A percentile compares a stretch with the other conserved stretches of the same genome.
Evolutionary conservation across 1,140 invertebrate species (phyloP).

Genomic region (Chelonus insularis): DNA sequence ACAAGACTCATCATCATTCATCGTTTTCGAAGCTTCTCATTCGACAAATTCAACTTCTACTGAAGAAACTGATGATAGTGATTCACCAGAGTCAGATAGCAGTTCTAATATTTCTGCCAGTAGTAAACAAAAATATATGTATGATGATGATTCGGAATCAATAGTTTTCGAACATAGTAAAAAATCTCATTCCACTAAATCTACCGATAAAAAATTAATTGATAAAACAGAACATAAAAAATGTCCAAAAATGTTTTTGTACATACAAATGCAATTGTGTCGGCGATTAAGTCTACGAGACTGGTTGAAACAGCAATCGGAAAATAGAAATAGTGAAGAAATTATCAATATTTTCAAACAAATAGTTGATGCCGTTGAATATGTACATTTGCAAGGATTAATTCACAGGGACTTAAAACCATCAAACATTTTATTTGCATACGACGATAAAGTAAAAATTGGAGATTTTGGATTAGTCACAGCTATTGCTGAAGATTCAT

Average conservation of each 20-base stretch:
- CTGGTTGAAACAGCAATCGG: constrained; percentile 72
- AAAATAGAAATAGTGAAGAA: constrained; percentile 53
- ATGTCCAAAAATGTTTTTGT: constrained; percentile 73
- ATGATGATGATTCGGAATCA: constrained; percentile 22
- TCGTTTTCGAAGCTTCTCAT: constrained; percentile 47
- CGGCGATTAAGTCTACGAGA: constrained; percentile 85
- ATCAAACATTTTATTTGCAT: constrained; percentile 94
- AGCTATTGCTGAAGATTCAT: constrained; percentile 70
- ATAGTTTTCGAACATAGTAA: constrained; percentile 37
- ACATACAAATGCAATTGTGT: constrained; percentile 98
- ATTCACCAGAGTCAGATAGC: constrained; percentile 5
- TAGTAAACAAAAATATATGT: constrained; percentile 11
- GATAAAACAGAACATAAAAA: constrained; percentile 29
- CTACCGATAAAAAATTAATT: constrained; percentile 11
- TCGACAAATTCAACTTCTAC: constrained; percentile 20
- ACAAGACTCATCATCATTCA: constrained; percentile 40
- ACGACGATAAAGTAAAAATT: constrained; percentile 88
- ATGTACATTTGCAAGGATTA: constrained; percentile 87
- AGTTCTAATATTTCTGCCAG: constrained; percentile 25
- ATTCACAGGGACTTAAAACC: constrained; percentile 97
- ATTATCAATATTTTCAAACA: constrained; percentile 85
- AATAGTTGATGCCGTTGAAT: constrained; percentile 92
- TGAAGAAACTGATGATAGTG: constrained; percentile 24
- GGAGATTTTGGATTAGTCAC: constrained; percentile 97
- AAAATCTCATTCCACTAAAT: not conserved